phyloP scores from a whole-genome alignment of 2,797 vertebrate genomes.

The Furcifer pardalis region DNA sequence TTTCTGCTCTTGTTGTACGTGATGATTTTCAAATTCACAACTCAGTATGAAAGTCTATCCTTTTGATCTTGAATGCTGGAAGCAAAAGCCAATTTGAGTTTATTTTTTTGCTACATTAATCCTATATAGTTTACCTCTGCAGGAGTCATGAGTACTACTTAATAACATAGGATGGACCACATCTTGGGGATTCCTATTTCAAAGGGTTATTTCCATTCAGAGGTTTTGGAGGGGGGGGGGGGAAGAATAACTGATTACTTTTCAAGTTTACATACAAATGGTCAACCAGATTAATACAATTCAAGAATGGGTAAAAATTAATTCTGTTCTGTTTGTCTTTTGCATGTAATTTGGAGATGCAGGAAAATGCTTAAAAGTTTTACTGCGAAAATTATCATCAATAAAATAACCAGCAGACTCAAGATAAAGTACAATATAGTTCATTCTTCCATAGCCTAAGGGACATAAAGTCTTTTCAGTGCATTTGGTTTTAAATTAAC shows the following conservation, averaged over 20 bases:
- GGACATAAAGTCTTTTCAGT: too few relatives aligned
- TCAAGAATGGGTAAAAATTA: constrained; percentile 16
- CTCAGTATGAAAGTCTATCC: background rate
- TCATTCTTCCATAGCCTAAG: too few relatives aligned
- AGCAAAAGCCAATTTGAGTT: background rate
- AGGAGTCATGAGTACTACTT: background rate
- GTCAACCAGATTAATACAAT: background rate
- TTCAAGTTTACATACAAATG: background rate
- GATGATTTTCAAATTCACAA: background rate
- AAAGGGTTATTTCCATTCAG: background rate
- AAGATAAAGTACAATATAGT: background rate
- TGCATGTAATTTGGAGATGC: background rate
- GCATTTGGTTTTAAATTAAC: too few relatives aligned
- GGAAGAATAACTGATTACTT: background rate
- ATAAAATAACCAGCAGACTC: constrained; percentile 13
- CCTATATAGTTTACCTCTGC: background rate
- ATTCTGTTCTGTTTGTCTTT: background rate
- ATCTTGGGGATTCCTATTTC: background rate
- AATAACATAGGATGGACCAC: background rate
- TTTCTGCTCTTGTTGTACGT: background rate
- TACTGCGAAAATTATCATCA: constrained; percentile 4
- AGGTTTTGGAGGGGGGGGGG: background rate
- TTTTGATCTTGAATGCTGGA: background rate
- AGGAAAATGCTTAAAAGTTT: background rate
- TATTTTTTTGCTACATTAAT: background rate